Evolutionary conservation across 2,797 vertebrate genomes (phyloP), one percentile per base, ranked within the genome.

Genomic region (Pseudocheirus occidentalis): DNA sequence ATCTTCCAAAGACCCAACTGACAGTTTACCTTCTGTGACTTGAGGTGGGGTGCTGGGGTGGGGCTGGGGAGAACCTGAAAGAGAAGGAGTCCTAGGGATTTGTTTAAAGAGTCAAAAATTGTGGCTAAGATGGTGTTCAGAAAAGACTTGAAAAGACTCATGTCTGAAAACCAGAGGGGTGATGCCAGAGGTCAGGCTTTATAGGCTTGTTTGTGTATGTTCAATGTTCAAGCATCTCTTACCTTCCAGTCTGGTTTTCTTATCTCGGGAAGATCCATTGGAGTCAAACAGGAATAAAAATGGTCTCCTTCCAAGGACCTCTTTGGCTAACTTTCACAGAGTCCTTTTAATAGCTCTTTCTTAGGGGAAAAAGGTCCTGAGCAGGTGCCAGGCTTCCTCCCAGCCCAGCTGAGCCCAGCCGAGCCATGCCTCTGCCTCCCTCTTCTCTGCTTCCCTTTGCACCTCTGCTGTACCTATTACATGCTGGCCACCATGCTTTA

Each of bases 1-100:
- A 50, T 24, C 97, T 97, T 97, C 59, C 91, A 66, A 73, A 95
- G 62, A n/a, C 96, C 90, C 31, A 90, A 52, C 57, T 93, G 96
- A 93, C 90, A 13, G 90, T 62, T 98, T 55, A 73, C 31, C 31
- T 66, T 66, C 59, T 66, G 12, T 4, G 31, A 66, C 31, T n/a
- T 3, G 73, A 81, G 40, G n/a, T 4, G 3, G 21, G 7, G 21
- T 40, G 9, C 73, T 81, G n/a, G 73, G 16, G 1, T 5, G 3
- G 55, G 6, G n/a, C 11, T 0, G 2, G 46, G 81, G 2, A 54
- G 62, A 81, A 40, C 55, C 56, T 81, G 90, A 55, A 40, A 96
- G 92, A 31, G 59, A 50, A 90, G 14, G 94, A 92, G 50, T 87
- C 55, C 0, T 40, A 29, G 62, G 3, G 1, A 2, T 46, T 56